Evolutionary conservation across 2,797 vertebrate species (phyloP), one percentile per base, ranked within the genome.

Genomic region (Brachymystax lenok): DNA sequence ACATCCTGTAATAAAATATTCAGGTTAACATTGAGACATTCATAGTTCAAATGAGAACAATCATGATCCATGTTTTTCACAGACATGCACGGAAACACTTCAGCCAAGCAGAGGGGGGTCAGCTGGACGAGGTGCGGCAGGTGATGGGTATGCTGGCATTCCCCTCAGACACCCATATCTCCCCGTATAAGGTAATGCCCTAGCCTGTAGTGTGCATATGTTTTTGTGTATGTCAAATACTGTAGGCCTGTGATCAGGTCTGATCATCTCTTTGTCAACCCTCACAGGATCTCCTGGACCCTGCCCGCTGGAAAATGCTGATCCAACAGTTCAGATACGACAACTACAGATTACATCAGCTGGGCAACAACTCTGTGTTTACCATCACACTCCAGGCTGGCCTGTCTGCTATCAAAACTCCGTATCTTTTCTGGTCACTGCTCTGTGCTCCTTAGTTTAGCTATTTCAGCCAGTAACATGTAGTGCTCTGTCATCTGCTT

Each of bases 121-220:
- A 99, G 91, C 82, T 99, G 93, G 98, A 99, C 74, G 98, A 99
- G 86, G 98, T 99, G 68, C 96, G 97, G 79, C 98, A 99, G 92
- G 98, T 97, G 93, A 99, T 99, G 98, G 98, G 98, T 79, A 99
- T 99, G 98, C 91, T 99, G 92, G 98, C 98, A 76, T 99, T 99
- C 88, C 98, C 98, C 46, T 98, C 98, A 14, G 98, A 99, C 85
- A 99, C 98, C 30, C 98, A 99, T 76, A 98, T 99, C 90, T 99
- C 98, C 28, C 98, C 98, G 13, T 99, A 99, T 88, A 99, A 98
- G 97, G 98, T 98, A 94, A 27, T 27, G n/a, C 64, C n/a, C 27
- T 28, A 14, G 40, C 40, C 10, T 28, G 21, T 27, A 28, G 17
- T 64, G n/a, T 28, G 40, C 40, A 46, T 46, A 46, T 46, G 12